Percentiles rank a stretch among this genome's conserved stretches.
Evolutionary conservation across 30 jellyfish, hydroid and myxozoan genomes (phyloP).

Genomic region (Cassiopea andromeda): DNA sequence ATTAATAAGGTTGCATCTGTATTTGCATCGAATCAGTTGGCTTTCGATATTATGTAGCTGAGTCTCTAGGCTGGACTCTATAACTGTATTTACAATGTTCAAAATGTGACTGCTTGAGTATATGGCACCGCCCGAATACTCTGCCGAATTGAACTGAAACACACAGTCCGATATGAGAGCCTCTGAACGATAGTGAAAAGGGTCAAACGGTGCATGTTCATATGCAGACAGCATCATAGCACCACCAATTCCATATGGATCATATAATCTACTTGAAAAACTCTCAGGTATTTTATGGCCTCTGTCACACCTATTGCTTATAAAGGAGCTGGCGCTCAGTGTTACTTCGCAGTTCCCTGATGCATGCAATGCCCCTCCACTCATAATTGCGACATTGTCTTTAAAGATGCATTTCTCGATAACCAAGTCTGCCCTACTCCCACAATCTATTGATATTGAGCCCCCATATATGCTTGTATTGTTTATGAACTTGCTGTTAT

Average conservation of each 20-base stretch:
- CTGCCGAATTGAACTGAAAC: conserved; percentile 26
- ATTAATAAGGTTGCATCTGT: conserved; percentile 1
- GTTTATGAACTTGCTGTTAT: conserved; percentile 3
- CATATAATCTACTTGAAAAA: not conserved
- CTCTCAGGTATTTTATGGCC: not conserved
- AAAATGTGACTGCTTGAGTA: not conserved
- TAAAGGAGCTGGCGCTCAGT: not conserved
- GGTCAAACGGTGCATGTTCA: not conserved
- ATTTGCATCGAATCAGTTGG: conserved; percentile 4
- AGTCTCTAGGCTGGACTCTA: not conserved
- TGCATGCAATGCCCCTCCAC: conserved; percentile 21
- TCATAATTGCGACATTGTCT: not conserved
- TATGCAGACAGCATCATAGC: not conserved
- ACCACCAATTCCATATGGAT: conserved; percentile 21
- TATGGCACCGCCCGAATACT: conserved; percentile 19
- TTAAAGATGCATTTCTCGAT: not conserved
- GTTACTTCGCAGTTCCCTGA: not conserved
- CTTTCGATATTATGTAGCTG: not conserved
- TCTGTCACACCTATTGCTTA: not conserved
- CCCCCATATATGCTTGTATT: conserved; percentile 26
- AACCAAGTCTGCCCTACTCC: not conserved
- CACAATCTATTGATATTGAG: not conserved
- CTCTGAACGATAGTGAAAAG: not conserved
- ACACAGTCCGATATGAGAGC: not conserved
- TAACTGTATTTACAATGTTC: not conserved